A percentile compares a stretch with the other conserved stretches of the same genome.
phyloP scores from a whole-genome alignment of 1,140 invertebrate genomes.

The Octopus sinensis region DNA sequence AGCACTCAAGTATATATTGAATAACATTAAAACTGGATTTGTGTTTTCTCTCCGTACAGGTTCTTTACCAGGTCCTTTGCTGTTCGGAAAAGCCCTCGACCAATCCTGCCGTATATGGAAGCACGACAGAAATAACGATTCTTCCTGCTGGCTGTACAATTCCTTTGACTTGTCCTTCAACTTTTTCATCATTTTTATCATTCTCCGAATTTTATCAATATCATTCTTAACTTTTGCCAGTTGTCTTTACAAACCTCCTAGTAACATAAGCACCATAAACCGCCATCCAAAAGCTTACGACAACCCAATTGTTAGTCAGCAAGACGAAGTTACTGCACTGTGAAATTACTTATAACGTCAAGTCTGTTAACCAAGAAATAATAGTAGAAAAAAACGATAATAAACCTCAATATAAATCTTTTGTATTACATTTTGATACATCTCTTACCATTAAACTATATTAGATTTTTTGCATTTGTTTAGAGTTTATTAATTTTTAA shows the following conservation, averaged over 20 bases:
- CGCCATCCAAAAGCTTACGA: not conserved
- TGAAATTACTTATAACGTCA: no score
- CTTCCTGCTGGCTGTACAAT: slow-evolving; percentile 54
- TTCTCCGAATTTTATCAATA: slow-evolving; percentile 25
- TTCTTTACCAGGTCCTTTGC: slow-evolving; percentile 50
- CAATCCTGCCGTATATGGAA: slow-evolving; percentile 51
- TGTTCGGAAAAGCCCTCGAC: slow-evolving; percentile 48
- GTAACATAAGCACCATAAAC: not conserved
- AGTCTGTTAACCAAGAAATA: no score
- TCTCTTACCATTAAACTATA: no score
- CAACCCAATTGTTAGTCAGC: not conserved
- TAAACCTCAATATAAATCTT: no score
- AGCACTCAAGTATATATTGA: no score
- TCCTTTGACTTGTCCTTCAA: slow-evolving; percentile 21
- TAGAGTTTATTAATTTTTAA: no score
- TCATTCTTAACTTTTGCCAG: slow-evolving; percentile 24
- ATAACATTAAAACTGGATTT: no score
- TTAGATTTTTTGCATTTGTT: no score
- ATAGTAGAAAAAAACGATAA: no score
- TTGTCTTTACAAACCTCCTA: slow-evolving; percentile 26
- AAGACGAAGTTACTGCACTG: not conserved
- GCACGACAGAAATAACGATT: slow-evolving; percentile 38
- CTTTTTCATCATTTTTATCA: slow-evolving; percentile 22
- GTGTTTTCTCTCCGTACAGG: slow-evolving; percentile 26
- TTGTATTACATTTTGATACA: no score